Evolutionary conservation across 2,888 invertebrate genomes (phyloP), one percentile per base, ranked within the genome.

Genomic region (Sminthurides aquaticus): DNA sequence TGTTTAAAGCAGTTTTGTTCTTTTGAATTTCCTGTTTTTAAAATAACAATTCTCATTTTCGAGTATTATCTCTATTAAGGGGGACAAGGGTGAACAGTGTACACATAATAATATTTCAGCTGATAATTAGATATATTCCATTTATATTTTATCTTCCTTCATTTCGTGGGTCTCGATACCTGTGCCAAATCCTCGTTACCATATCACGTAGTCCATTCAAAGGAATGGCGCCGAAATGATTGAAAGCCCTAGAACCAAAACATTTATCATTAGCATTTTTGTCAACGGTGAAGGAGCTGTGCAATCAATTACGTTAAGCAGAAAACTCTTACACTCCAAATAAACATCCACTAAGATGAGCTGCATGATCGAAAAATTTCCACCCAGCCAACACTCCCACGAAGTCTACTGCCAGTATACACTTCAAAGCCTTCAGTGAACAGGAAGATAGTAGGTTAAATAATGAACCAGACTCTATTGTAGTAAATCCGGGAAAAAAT

Each of bases 331-430:
- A 91, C 90, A 97, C 84, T 82, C 98, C 98, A 81, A 89, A 91
- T 49, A 90, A 77, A 52, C 90, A 89, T 34, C 98, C 98, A 22
- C 96, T 95, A 70, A 99, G 84, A 86, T 99, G 98, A n/a, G 95
- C 97, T 1, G 97, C 97, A 80, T 99, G 98, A 79, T 99, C 99
- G 77, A 99, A 91, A 75, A 92, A 84, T 77, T 85, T 87, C 94
- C 96, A 99, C 52, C 91, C 86, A 66, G 91, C 78, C 5, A 93
- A 62, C 52, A 94, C 84, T 27, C 98, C 97, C 26, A 87, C 84
- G 24, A 87, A 78, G 78, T 99, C 98, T 63, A 98, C 79, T 11
- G 86, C 84, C 79, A 98, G 85, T 62, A 97, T 84, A 20, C 86
- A 87, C 81, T 91, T 91, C 67, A 97, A 85, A 54, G 90, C 94